These are phyloP conservation scores for Trachelus iudaicus DNA, from an alignment of 2,888 invertebrate species.

Conservation along the genomic window DNA sequence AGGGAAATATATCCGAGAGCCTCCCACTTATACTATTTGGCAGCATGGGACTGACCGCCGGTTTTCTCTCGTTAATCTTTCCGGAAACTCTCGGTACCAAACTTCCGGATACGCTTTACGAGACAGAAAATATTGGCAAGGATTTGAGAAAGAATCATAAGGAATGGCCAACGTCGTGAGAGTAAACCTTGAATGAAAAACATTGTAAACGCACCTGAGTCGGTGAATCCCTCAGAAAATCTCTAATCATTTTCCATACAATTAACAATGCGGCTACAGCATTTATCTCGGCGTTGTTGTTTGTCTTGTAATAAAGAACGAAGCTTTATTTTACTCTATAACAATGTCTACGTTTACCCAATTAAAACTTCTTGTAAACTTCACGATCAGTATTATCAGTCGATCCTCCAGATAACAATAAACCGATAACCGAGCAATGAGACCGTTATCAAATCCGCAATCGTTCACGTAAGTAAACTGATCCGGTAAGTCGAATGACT, in stretches of 20 bases:
- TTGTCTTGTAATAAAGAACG: background rate
- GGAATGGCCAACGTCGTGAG: background rate
- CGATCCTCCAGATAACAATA: background rate
- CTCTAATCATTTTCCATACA: background rate
- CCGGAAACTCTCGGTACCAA: conserved; percentile 78
- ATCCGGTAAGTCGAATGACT: background rate
- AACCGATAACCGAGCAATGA: background rate
- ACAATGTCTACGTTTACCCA: background rate
- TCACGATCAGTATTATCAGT: background rate
- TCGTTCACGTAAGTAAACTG: background rate
- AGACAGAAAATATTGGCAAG: conserved; percentile 71
- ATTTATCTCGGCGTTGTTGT: background rate
- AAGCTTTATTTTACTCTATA: background rate
- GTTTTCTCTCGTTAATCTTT: conserved; percentile 72
- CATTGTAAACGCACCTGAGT: background rate
- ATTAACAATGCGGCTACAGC: background rate
- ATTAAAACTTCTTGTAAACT: background rate
- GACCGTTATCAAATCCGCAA: too few relatives aligned
- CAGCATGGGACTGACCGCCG: conserved; percentile 72
- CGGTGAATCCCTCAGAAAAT: background rate
- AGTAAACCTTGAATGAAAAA: background rate
- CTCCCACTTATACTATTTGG: conserved; percentile 76
- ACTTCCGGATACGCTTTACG: conserved; percentile 75
- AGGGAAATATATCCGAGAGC: conserved; percentile 56
- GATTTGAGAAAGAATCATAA: background rate